A percentile compares a stretch with the other conserved stretches of the same genome.
Evolutionary conservation across 2,888 invertebrate genomes (phyloP).

Genomic region (Coenonympha glycerion): DNA sequence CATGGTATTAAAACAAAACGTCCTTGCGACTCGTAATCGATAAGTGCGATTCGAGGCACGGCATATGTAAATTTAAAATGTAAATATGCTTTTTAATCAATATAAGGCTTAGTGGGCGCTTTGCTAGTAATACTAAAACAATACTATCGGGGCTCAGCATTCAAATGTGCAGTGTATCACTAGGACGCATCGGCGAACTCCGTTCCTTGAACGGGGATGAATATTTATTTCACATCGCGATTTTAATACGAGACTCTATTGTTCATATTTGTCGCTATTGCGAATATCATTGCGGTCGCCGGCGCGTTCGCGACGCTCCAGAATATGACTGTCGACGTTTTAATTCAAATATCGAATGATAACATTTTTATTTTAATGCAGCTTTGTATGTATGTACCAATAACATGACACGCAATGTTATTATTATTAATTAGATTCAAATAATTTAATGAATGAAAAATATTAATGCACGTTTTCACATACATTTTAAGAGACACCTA

Average conservation of each 20-base stretch:
- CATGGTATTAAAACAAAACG: slow-evolving; percentile 32
- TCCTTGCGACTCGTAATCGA: slow-evolving; percentile 52
- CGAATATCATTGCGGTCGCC: slow-evolving; percentile 22
- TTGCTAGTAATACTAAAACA: slow-evolving; percentile 50
- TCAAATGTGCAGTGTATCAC: slow-evolving; percentile 62
- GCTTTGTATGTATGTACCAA: not conserved
- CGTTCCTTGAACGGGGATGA: slow-evolving; percentile 57
- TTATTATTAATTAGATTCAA: not conserved
- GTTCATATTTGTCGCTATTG: slow-evolving; percentile 55
- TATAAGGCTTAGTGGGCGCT: slow-evolving; percentile 47
- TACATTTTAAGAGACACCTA: too few relatives aligned
- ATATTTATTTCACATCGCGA: slow-evolving; percentile 63
- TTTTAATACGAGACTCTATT: slow-evolving; percentile 49
- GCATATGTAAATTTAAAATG: slow-evolving; percentile 67
- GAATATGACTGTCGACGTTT: slow-evolving; percentile 31
- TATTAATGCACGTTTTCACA: too few relatives aligned
- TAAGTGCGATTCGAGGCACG: slow-evolving; percentile 66
- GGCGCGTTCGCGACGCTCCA: slow-evolving; percentile 14
- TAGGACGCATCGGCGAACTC: slow-evolving; percentile 48
- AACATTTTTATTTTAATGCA: not conserved
- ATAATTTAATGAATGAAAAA: too few relatives aligned
- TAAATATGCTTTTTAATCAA: slow-evolving; percentile 70
- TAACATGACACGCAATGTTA: not conserved
- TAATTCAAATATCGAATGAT: slow-evolving; percentile 11
- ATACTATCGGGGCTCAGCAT: slow-evolving; percentile 61